phyloP scores from a whole-genome alignment of 2,797 vertebrate genomes.

The Gobio occitaniae region DNA sequence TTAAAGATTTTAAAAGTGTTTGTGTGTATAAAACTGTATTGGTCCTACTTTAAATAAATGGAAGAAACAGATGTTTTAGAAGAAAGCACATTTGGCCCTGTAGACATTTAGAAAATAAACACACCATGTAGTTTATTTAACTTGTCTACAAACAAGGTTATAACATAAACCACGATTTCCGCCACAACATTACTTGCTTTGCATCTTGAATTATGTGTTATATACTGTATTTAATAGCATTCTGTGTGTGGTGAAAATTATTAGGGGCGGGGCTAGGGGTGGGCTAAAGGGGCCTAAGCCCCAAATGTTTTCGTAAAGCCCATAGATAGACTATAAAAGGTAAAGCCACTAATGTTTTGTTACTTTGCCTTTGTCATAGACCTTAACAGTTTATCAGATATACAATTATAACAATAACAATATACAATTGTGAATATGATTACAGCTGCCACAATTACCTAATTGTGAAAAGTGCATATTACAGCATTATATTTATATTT shows the following conservation, averaged over 20 bases:
- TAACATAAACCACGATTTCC: not conserved
- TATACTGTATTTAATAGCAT: not conserved
- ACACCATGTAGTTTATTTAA: not conserved
- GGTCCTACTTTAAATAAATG: not conserved
- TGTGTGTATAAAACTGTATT: not conserved
- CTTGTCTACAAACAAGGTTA: not conserved
- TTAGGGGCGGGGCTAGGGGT: too few species aligned
- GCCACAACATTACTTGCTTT: not conserved
- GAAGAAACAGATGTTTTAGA: not conserved
- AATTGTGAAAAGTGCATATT: not conserved
- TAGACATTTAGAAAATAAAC: not conserved
- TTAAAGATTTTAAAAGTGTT: not conserved
- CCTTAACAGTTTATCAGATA: not conserved
- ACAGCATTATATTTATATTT: not conserved
- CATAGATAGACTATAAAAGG: too few species aligned
- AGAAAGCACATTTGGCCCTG: not conserved
- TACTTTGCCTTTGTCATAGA: not conserved
- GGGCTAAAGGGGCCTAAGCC: too few species aligned
- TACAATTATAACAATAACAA: too few species aligned
- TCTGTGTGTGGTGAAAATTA: not conserved
- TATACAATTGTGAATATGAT: not conserved
- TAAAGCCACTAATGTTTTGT: not conserved
- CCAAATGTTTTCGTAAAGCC: too few species aligned
- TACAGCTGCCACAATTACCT: not conserved
- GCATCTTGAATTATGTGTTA: not conserved